Base-by-base conservation (phyloP, 1,140 invertebrate species). In the Papilio glaucus region DNA sequence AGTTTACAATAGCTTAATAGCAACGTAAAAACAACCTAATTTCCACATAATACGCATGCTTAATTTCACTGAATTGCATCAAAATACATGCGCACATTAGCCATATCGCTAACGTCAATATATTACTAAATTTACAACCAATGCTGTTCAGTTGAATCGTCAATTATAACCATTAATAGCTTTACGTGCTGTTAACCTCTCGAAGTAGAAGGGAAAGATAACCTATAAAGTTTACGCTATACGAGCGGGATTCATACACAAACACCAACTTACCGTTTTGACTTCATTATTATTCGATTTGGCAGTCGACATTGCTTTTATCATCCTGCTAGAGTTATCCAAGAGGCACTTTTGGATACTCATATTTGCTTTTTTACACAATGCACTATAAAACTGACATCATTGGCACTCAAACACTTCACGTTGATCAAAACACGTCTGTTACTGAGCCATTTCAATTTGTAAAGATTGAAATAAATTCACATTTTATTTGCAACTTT, bases 251-350 rank as follows among this genome's bases (percentile, higher is more conserved):
- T 78, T 77, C 63, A 71, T 63, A 45, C 45, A 72, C 24, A 70
- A 68, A 77, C 74, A 75, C 72, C 60, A 65, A 72, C 73, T 85
- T 74, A 92, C 90, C 90, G 88, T 91, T 84, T 92, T 92, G 5
- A 85, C 86, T 79, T 92, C 90, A 71, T 76, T 89, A 76, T 78
- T 89, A 29, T 83, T 88, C 26, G 89, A 90, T 75, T 91, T 93
- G 5, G 89, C 88, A 21, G 79, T 93, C 6, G 90, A 93, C 90
- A 93, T 93, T 38, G 90, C 90, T 84, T 93, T 93, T 62, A 93
- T 93, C 90, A 93, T 93, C 79, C 88, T 86, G 75, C 89, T 91
- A 77, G 90, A 93, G 81, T 93, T 93, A 84, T 93, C 90, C 84
- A 93, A 79, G 65, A 93, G 85, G 82, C 90, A 93, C 88, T 91